Percentiles rank a stretch among this genome's conserved stretches.
phyloP scores from a whole-genome alignment of 92 coral and sea anemone species.

The Montipora capitata region DNA sequence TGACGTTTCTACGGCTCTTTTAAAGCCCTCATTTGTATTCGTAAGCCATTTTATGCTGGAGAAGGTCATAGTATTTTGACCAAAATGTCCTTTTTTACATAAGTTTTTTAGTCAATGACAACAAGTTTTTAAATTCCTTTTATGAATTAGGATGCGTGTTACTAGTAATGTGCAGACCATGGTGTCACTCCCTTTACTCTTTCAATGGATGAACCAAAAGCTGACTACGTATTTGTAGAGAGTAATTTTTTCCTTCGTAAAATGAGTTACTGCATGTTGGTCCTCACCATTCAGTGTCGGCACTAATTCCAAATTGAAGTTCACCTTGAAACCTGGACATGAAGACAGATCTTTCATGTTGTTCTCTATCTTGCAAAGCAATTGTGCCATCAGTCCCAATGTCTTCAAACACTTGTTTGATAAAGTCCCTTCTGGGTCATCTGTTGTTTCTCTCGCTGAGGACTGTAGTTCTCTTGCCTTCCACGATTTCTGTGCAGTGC shows the following conservation, averaged over 20 bases:
- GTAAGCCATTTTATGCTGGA: no score
- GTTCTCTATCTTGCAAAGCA: conserved; percentile 55
- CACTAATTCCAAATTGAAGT: background rate
- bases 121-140: no score
- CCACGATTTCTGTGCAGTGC: background rate
- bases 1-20: no score
- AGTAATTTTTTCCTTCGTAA: no score
- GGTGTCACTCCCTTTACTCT: conserved; percentile 24
- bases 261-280: no score
- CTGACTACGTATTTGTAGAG: no score
- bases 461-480: conserved; percentile 64
- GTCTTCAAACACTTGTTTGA: conserved; percentile 69
- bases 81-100: no score
- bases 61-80: no score
- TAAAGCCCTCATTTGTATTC: no score
- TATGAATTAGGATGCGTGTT: conserved; percentile 49
- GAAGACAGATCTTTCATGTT: conserved; percentile 78
- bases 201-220: no score
- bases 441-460: conserved; percentile 57
- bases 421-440: conserved; percentile 72
- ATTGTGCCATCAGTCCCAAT: conserved; percentile 63
- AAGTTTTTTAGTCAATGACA: no score
- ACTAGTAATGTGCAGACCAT: conserved; percentile 70
- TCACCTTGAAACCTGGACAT: conserved; percentile 63
- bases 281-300: no score